Conservation (phyloP, 2,888 invertebrate species). For the Netelia fuscicornis region DNA sequence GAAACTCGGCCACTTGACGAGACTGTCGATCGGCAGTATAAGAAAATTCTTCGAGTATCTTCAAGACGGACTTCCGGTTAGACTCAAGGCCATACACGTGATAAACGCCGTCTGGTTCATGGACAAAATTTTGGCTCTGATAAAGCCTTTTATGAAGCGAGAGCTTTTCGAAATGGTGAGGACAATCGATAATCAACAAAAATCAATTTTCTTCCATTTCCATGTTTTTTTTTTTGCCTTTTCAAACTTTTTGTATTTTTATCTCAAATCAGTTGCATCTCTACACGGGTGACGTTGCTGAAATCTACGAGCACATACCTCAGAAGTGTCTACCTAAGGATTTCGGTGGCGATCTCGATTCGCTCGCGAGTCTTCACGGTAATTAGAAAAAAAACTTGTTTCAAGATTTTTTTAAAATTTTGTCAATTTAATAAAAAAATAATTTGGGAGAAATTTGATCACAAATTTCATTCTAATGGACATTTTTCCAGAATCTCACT, state of each 20-base stretch:
- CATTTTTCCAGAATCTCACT: constrained; percentile 73
- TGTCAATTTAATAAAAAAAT: not conserved
- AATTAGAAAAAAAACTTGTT: constrained; percentile 42
- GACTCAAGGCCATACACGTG: constrained; percentile 89
- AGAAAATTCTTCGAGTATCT: constrained; percentile 89
- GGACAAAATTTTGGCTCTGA: constrained; percentile 84
- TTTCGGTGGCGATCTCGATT: constrained; percentile 87
- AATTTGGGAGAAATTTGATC: not conserved
- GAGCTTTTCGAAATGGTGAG: constrained; percentile 84
- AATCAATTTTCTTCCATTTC: not conserved
- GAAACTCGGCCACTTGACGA: constrained; percentile 87
- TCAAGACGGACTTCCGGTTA: constrained; percentile 89
- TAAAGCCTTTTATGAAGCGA: constrained; percentile 85
- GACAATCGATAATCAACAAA: not conserved
- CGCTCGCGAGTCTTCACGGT: constrained; percentile 76
- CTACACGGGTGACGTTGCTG: constrained; percentile 86
- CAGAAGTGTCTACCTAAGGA: constrained; percentile 87
- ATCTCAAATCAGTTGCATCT: constrained; percentile 86
- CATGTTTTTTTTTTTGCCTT: constrained; percentile 14
- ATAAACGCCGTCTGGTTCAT: constrained; percentile 87
- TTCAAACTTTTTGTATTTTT: constrained; percentile 51
- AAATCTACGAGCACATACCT: constrained; percentile 86
- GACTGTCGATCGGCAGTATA: constrained; percentile 87
- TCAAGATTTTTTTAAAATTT: not conserved
- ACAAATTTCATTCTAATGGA: constrained; percentile 13